Conservation (phyloP, 2,113 vertebrate species). For the Gopherus flavomarginatus region DNA sequence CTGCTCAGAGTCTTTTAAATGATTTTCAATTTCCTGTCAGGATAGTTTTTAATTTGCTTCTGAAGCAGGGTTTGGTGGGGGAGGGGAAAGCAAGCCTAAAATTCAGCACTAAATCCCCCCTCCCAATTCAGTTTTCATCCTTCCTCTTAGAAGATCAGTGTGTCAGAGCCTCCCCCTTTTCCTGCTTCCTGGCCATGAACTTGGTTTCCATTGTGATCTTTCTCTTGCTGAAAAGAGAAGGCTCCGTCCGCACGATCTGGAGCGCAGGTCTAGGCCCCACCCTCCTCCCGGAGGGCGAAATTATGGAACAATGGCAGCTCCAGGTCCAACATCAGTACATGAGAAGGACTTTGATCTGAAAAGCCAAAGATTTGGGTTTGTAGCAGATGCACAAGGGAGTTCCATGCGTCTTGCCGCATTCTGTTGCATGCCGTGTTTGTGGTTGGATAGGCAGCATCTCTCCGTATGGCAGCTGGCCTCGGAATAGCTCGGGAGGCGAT, state of each 20-base stretch:
- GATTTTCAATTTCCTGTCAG: slow-evolving; percentile 62
- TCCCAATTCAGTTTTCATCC: not conserved
- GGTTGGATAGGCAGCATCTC: not conserved
- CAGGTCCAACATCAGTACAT: not conserved
- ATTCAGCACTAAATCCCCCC: not conserved
- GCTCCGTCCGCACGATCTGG: not conserved
- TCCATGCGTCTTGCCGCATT: not conserved
- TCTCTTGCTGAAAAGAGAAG: not conserved
- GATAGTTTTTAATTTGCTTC: slow-evolving; percentile 59
- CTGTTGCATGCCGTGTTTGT: not conserved
- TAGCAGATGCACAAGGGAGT: not conserved
- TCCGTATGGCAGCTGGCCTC: not conserved
- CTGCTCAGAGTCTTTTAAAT: not conserved
- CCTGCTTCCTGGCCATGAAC: fast-evolving
- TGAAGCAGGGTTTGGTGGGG: slow-evolving; percentile 17
- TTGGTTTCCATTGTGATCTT: not conserved
- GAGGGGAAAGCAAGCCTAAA: not conserved
- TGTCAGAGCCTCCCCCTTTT: not conserved
- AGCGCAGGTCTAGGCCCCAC: not conserved
- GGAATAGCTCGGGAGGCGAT: not conserved
- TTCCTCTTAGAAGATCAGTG: fast-evolving
- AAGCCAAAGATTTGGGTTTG: not conserved
- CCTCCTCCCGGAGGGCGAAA: not conserved
- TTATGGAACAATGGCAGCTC: not conserved
- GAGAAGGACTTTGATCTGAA: not conserved